Evolutionary conservation across 2,797 vertebrate species (phyloP).

Genomic region (Gymnocypris eckloni): DNA sequence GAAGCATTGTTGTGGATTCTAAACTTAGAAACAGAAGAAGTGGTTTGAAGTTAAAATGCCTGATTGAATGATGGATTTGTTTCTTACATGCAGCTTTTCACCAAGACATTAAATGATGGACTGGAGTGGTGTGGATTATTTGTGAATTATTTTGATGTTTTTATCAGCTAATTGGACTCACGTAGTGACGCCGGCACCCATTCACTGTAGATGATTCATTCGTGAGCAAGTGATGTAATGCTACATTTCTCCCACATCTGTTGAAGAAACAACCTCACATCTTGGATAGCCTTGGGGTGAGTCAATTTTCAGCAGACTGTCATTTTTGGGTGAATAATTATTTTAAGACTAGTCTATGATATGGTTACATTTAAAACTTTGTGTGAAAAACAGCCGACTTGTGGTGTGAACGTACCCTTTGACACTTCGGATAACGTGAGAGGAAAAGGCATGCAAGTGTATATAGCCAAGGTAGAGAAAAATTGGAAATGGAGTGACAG

Average conservation of each 20-base stretch:
- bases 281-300: background rate
- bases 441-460: background rate
- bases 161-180: background rate
- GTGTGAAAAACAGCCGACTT: background rate
- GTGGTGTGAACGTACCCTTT: background rate
- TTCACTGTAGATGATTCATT: background rate
- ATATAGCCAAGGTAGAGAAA: slow-evolving; percentile 41
- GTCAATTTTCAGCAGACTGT: background rate
- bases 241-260: background rate
- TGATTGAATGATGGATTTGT: background rate
- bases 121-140: background rate
- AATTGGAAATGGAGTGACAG: slow-evolving; percentile 13
- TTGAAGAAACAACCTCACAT: background rate
- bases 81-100: background rate
- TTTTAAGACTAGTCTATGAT: background rate
- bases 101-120: background rate
- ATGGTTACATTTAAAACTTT: background rate
- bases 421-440: background rate
- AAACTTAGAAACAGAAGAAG: background rate
- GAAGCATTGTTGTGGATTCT: background rate
- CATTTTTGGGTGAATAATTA: background rate
- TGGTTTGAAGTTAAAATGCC: background rate
- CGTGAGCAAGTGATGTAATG: background rate
- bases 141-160: background rate
- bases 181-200: background rate